Conservation (phyloP, 2,888 invertebrate genomes). For the Limnephilus lunatus region DNA sequence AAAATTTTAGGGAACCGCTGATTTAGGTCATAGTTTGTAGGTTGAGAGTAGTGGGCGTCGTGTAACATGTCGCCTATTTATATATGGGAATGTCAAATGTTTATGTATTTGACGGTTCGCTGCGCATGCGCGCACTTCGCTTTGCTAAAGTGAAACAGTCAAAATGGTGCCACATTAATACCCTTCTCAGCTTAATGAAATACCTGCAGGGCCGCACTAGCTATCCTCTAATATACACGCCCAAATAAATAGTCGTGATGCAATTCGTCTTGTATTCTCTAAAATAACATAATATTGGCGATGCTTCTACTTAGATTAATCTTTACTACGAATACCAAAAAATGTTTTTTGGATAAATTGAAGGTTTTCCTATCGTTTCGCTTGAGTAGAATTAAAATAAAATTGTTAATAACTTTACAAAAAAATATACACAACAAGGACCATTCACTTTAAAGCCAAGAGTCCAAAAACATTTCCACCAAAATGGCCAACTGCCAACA, state of each 20-base stretch:
- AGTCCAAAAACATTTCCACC: no score
- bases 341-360: no score
- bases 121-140: not conserved
- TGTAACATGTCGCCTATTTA: not conserved
- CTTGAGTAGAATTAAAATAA: no score
- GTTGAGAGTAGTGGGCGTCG: not conserved
- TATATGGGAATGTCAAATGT: not conserved
- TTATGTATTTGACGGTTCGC: not conserved
- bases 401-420: no score
- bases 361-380: no score
- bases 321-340: no score
- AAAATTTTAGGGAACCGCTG: not conserved
- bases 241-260: not conserved
- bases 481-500: no score
- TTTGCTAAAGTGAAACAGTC: not conserved
- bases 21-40: not conserved
- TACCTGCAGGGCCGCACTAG: not conserved
- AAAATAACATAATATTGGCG: no score
- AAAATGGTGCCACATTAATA: not conserved
- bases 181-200: slow-evolving; percentile 2
- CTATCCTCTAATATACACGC: not conserved
- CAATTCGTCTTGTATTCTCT: no score
- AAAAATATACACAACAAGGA: no score
- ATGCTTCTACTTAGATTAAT: no score
- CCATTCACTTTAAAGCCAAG: no score